Evolutionary conservation across 2,113 vertebrate genomes (phyloP).

Genomic region (Alouatta palliata): DNA sequence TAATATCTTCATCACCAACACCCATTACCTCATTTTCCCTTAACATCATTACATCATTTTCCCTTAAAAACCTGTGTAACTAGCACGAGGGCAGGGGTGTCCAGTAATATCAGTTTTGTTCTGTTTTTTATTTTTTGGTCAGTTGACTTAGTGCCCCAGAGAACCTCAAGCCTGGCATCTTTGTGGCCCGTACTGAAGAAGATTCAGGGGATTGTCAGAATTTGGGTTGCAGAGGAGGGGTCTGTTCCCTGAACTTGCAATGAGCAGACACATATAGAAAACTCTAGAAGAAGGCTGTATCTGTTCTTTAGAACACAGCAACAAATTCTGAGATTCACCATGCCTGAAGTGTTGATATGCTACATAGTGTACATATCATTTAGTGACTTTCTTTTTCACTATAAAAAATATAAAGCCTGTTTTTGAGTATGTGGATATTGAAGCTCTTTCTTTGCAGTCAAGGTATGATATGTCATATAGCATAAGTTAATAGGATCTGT

Average conservation of each 20-base stretch:
- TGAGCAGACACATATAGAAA: background rate
- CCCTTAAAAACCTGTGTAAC: background rate
- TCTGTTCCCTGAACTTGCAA: background rate
- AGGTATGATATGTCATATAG: background rate
- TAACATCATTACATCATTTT: background rate
- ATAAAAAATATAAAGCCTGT: background rate
- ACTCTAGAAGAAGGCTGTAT: background rate
- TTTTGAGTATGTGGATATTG: background rate
- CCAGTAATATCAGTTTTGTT: background rate
- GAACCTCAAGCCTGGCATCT: background rate
- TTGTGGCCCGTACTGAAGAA: background rate
- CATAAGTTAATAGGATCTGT: background rate
- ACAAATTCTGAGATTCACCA: background rate
- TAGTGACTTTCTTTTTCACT: background rate
- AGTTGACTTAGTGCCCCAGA: background rate
- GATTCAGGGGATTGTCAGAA: background rate
- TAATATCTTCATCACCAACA: background rate
- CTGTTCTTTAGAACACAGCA: background rate
- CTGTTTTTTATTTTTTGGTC: background rate
- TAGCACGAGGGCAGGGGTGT: rapidly evolving
- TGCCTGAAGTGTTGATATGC: background rate
- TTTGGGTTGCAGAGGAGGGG: background rate
- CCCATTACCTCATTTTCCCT: background rate
- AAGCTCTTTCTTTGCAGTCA: background rate
- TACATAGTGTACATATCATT: background rate